These are phyloP conservation scores for Drosophila punjabiensis DNA, from an alignment of 1,140 invertebrate species.

Conservation along the genomic window DNA sequence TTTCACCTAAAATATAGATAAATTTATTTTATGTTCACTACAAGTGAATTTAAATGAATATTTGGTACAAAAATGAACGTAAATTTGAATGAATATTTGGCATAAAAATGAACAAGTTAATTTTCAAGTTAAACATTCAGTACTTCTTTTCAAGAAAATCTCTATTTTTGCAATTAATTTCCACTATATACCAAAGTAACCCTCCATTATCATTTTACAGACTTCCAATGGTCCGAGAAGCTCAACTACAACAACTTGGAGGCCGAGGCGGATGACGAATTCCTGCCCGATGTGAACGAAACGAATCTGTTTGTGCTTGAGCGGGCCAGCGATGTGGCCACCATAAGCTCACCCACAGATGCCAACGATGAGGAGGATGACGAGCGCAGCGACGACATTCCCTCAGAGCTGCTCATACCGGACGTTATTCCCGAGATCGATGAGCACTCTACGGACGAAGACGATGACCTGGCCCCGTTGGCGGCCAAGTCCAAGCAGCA, in stretches of 20 bases:
- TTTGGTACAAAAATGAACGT: too few relatives aligned
- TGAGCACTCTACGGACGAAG: conserved; percentile 81
- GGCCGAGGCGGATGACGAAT: conserved; percentile 77
- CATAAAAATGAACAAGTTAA: too few relatives aligned
- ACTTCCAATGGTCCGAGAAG: conserved; percentile 73
- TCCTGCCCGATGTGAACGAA: conserved; percentile 82
- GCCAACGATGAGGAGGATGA: conserved; percentile 68
- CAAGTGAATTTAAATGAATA: too few relatives aligned
- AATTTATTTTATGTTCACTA: too few relatives aligned
- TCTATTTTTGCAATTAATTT: not conserved
- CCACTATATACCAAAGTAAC: not conserved
- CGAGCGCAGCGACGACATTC: conserved; percentile 81
- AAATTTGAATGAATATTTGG: too few relatives aligned
- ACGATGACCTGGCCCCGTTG: conserved; percentile 72
- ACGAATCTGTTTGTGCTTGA: conserved; percentile 79
- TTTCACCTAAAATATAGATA: too few relatives aligned
- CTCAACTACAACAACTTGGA: conserved; percentile 65
- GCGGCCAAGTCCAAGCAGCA: conserved; percentile 32
- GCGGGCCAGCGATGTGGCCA: conserved; percentile 77
- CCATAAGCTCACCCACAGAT: conserved; percentile 73
- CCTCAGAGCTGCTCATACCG: conserved; percentile 79
- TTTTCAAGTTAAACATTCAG: not conserved
- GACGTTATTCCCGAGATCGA: conserved; percentile 83
- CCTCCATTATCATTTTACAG: conserved; percentile 15
- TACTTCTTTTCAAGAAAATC: not conserved